These are phyloP conservation scores for Rhyacophila brunnea DNA, from an alignment of 1,140 invertebrate genomes.

Conservation along the genomic window DNA sequence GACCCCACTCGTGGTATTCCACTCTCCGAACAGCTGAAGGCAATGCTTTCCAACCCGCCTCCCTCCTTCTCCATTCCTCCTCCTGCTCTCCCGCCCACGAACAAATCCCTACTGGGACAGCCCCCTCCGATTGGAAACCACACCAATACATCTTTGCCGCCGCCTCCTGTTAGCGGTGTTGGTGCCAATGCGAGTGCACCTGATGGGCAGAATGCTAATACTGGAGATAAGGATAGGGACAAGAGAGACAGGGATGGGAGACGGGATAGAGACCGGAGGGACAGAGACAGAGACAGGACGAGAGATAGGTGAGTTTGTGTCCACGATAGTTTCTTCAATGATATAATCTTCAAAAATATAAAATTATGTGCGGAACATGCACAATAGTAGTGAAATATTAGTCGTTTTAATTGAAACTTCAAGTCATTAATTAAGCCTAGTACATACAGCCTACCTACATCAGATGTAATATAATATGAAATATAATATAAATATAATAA, in stretches of 20 bases:
- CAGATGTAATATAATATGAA: no score
- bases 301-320: constrained; percentile 15
- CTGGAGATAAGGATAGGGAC: constrained; percentile 2
- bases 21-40: constrained; percentile 43
- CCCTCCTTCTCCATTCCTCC: constrained; percentile 45
- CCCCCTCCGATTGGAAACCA: neutral
- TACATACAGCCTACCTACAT: no score
- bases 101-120: constrained; percentile 8
- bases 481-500: no score
- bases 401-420: no score
- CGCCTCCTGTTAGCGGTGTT: constrained; percentile 34
- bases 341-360: no score
- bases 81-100: neutral
- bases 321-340: no score
- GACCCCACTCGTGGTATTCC: constrained; percentile 21
- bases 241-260: constrained; percentile 29
- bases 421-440: no score
- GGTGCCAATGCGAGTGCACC: neutral
- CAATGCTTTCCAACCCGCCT: constrained; percentile 48
- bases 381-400: no score
- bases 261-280: constrained; percentile 12
- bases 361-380: no score
- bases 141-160: constrained; percentile 37
- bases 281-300: constrained; percentile 23
- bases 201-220: neutral